Evolutionary conservation across 2,888 invertebrate genomes (phyloP).

Genomic region (Idaea aversata): DNA sequence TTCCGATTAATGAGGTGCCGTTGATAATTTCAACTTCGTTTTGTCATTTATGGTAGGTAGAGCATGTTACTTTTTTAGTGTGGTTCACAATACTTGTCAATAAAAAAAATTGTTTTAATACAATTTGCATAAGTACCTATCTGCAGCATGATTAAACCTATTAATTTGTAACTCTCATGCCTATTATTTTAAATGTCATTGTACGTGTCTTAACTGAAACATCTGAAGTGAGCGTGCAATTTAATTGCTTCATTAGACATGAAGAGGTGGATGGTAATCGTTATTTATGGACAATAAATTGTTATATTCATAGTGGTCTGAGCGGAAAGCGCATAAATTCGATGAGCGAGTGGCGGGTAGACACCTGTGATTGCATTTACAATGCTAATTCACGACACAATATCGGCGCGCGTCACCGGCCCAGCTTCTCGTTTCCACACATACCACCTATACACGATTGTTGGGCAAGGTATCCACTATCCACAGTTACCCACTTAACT

Average conservation of each 20-base stretch:
- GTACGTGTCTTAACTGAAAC: constrained; percentile 30
- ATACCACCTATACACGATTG: not conserved
- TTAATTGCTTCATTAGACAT: constrained; percentile 59
- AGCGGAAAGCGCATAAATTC: constrained; percentile 76
- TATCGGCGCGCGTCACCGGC: constrained; percentile 66
- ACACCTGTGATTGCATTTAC: constrained; percentile 81
- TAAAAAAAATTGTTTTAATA: not conserved
- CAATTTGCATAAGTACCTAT: not conserved
- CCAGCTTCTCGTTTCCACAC: constrained; percentile 47
- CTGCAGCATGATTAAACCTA: no score
- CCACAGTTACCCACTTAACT: constrained; percentile 3
- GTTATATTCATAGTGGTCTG: constrained; percentile 66
- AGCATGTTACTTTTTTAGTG: no score
- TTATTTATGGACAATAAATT: constrained; percentile 74
- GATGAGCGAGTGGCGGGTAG: constrained; percentile 69
- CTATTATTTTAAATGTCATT: constrained; percentile 7
- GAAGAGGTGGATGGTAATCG: constrained; percentile 57
- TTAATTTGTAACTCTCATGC: not conserved
- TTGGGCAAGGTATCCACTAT: no score
- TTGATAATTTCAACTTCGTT: constrained; percentile 11
- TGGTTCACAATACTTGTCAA: not conserved
- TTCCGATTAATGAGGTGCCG: constrained; percentile 46
- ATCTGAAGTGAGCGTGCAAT: constrained; percentile 42
- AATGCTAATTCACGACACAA: constrained; percentile 76
- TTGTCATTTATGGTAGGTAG: not conserved